These are phyloP conservation scores for Plumapathes pennacea DNA, from an alignment of 92 coral and sea anemone species.

Conservation along the genomic window DNA sequence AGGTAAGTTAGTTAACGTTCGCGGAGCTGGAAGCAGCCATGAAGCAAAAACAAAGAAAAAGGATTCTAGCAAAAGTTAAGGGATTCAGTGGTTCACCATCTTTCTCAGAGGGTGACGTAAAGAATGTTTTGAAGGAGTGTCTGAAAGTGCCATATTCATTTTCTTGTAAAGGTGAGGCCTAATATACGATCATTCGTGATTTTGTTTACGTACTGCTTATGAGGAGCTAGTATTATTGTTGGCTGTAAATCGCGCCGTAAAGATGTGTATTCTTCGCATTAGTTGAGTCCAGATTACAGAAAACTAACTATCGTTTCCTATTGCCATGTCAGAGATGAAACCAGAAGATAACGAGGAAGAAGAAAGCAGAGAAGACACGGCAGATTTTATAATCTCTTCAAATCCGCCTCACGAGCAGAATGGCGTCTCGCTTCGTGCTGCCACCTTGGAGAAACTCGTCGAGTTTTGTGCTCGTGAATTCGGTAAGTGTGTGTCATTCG, in stretches of 20 bases:
- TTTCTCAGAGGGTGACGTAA: neutral
- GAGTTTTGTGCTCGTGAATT: constrained; percentile 84
- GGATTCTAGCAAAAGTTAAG: too few relatives aligned
- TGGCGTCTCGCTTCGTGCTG: constrained; percentile 45
- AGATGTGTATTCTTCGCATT: neutral
- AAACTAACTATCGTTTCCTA: too few relatives aligned
- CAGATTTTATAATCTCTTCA: constrained; percentile 42
- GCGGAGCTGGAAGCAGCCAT: too few relatives aligned
- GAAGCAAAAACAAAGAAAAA: too few relatives aligned
- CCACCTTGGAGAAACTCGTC: constrained; percentile 83
- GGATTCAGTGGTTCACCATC: too few relatives aligned
- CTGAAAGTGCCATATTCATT: neutral
- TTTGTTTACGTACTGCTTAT: neutral
- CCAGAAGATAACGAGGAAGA: too few relatives aligned
- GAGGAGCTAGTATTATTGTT: neutral
- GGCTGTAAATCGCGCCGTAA: neutral
- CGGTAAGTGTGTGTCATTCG: too few relatives aligned
- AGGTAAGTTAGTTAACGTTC: too few relatives aligned
- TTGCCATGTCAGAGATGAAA: neutral
- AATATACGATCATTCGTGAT: neutral
- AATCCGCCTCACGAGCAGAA: constrained; percentile 49
- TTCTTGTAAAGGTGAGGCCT: neutral
- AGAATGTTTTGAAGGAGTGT: neutral
- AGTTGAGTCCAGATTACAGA: neutral
- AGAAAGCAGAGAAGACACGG: constrained; percentile 5